Base-by-base conservation (phyloP, 2,113 vertebrate genomes). In the Andinoacara biseriatus region DNA sequence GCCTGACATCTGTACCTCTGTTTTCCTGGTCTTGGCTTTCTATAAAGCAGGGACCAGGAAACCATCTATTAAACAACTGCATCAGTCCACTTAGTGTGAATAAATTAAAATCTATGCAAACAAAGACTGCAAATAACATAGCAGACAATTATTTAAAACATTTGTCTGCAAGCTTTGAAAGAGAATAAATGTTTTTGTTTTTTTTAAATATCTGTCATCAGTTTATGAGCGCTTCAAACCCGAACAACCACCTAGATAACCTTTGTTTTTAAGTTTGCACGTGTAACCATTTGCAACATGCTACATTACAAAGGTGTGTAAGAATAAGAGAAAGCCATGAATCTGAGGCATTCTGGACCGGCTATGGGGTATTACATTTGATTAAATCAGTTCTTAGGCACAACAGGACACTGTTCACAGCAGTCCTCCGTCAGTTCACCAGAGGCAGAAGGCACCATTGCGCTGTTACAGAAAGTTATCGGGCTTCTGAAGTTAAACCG, bases 391-490 rank as follows among this genome's bases (percentile, higher is more conserved):
- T 61, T 58, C 46, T 31, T 20, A 76, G 57, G 13, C 79, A 82
- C 74, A 75, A 60, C 20, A 62, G n/a, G 24, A 78, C 33, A 58
- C 29, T 46, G 43, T 75, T 75, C 14, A 20, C 35, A 61, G 29
- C 58, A 43, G 89, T 76, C 31, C 72, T 4, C 52, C 22, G 61
- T 58, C 31, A 69, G 78, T 81, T 84, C 79, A 83, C 63, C 33
- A n/a, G 58, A 14, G 62, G 86, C 52, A 88, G 82, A 91, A 87
- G 83, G 80, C 17, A 58, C 74, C 58, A 63, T 77, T 83, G 78
- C 80, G 82, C 83, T 85, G 65, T 87, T 91, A 86, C 83, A 82
- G 83, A 90, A 87, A 89, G 76, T 86, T 92, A 90, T 90, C 87
- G 58, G 81, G 79, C 90, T 87, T 90, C 86, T 90, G 82, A 90